Evolutionary conservation across 2,888 invertebrate genomes (phyloP).

Genomic region (Tetragnatha montana): DNA sequence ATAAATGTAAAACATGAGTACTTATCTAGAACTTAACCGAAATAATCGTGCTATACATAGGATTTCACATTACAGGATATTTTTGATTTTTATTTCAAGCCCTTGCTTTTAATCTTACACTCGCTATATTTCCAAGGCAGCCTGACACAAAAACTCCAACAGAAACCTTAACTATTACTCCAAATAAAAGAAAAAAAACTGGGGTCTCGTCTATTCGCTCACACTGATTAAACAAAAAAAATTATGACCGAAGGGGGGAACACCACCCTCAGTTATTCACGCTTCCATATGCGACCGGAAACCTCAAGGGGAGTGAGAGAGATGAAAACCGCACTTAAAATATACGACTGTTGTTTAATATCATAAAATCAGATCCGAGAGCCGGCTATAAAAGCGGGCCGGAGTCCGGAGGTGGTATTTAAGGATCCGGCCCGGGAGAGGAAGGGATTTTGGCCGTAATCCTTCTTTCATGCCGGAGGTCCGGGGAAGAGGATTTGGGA

Average conservation of each 20-base stretch:
- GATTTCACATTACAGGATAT: too few relatives aligned
- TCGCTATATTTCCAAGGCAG: too few relatives aligned
- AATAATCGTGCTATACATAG: too few relatives aligned
- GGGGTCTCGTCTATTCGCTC: neutral
- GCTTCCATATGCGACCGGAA: neutral
- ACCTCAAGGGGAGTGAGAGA: neutral
- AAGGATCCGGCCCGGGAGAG: neutral
- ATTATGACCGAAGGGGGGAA: neutral
- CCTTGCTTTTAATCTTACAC: too few relatives aligned
- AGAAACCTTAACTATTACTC: too few relatives aligned
- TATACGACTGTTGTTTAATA: slow-evolving; percentile 1
- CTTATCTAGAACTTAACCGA: too few relatives aligned
- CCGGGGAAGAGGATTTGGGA: slow-evolving; percentile 12
- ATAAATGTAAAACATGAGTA: too few relatives aligned
- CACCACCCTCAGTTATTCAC: neutral
- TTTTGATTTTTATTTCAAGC: too few relatives aligned
- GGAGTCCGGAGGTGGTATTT: neutral
- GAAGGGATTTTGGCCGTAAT: slow-evolving; percentile 27
- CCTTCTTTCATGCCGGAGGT: slow-evolving; percentile 30
- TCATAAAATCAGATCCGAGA: neutral
- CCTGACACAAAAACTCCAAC: too few relatives aligned
- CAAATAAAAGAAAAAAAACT: too few relatives aligned
- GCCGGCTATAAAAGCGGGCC: neutral
- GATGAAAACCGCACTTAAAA: neutral
- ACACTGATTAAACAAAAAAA: neutral